A percentile compares a stretch with the other conserved stretches of the same genome.
Conservation (phyloP, 2,888 invertebrate species). For the Rhabditoides inermis region DNA sequence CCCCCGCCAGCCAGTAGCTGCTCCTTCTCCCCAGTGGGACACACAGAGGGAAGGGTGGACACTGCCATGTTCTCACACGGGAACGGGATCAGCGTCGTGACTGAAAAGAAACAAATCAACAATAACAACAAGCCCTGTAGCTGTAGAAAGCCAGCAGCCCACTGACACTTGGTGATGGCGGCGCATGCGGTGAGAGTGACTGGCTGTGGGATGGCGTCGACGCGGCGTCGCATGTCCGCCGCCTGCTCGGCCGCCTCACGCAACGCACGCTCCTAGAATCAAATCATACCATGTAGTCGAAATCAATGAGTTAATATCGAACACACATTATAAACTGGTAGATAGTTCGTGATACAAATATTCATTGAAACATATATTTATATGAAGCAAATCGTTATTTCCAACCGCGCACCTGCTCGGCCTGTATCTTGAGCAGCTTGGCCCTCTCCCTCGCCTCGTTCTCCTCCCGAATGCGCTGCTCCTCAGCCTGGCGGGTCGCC, state of each 20-base stretch:
- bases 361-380: too few relatives aligned
- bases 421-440: not conserved
- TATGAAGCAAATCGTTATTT: too few relatives aligned
- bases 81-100: constrained; percentile 10
- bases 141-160: too few relatives aligned
- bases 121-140: not conserved
- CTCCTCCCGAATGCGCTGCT: not conserved
- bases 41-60: constrained; percentile 18
- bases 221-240: not conserved
- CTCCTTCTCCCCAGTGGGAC: constrained; percentile 11
- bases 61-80: constrained; percentile 28
- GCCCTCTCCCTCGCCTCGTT: not conserved
- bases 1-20: constrained; percentile 14
- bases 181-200: constrained; percentile 5
- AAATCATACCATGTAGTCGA: too few relatives aligned
- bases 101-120: constrained; percentile 1
- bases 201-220: constrained; percentile 1
- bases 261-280: too few relatives aligned
- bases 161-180: constrained; percentile 6
- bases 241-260: not conserved
- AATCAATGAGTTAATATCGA: too few relatives aligned
- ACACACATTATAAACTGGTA: too few relatives aligned
- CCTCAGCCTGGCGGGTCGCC: not conserved
- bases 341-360: too few relatives aligned
- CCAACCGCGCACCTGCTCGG: too few relatives aligned